Conservation (phyloP, 2,888 invertebrate genomes). For the Drosophila mayaguana region DNA sequence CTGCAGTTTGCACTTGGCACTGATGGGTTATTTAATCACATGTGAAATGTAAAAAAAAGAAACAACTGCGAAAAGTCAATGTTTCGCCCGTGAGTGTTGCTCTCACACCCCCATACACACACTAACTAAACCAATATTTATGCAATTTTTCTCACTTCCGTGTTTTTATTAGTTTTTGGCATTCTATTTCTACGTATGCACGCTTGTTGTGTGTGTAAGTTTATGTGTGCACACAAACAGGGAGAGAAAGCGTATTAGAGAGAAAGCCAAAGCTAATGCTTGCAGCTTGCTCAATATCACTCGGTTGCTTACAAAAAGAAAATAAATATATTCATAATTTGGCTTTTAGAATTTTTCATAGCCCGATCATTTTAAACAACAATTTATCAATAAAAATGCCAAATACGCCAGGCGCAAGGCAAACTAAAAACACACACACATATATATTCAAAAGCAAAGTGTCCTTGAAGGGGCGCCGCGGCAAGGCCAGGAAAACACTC, state of each 20-base stretch:
- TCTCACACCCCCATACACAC: slow-evolving; percentile 28
- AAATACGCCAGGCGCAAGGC: slow-evolving; percentile 48
- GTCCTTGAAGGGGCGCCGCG: slow-evolving; percentile 64
- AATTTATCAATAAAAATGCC: slow-evolving; percentile 46
- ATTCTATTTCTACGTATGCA: slow-evolving; percentile 54
- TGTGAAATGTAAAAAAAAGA: slow-evolving; percentile 31
- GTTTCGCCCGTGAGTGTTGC: slow-evolving; percentile 42
- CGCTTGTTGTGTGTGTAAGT: slow-evolving; percentile 11
- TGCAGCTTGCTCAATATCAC: slow-evolving; percentile 46
- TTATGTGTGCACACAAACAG: slow-evolving; percentile 14
- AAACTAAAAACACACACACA: slow-evolving; percentile 28
- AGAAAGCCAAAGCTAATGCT: slow-evolving; percentile 61
- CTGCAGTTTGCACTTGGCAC: slow-evolving; percentile 64
- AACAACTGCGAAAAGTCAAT: slow-evolving; percentile 63
- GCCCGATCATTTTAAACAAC: slow-evolving; percentile 24
- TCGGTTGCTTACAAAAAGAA: slow-evolving; percentile 28
- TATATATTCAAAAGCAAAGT: slow-evolving; percentile 12
- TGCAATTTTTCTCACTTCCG: slow-evolving; percentile 71
- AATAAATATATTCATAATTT: slow-evolving; percentile 18
- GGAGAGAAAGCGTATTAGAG: slow-evolving; percentile 72
- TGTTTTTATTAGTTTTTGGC: slow-evolving; percentile 39
- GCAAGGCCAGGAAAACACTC: slow-evolving; percentile 52
- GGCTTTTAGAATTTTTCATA: slow-evolving; percentile 43
- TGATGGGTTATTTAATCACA: slow-evolving; percentile 70
- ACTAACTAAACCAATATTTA: slow-evolving; percentile 52